A percentile compares a stretch with the other conserved stretches of the same genome.
Conservation (phyloP, 2,797 vertebrate genomes). For the Sebastes taczanowskii region DNA sequence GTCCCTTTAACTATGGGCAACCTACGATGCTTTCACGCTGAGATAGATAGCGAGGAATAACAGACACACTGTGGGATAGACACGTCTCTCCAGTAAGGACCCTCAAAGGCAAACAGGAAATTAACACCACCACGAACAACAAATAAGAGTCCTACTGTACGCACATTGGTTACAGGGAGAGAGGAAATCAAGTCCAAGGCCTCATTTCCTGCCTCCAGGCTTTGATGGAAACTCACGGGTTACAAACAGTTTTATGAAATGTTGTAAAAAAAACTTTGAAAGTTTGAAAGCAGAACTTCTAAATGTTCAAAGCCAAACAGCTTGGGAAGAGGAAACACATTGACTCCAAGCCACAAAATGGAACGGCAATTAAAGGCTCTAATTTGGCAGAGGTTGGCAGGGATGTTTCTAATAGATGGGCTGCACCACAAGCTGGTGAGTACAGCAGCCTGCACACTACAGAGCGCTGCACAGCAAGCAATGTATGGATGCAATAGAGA, state of each 20-base stretch:
- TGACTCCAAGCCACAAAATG: constrained; percentile 47
- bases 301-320: constrained; percentile 65
- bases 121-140: constrained; percentile 50
- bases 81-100: background rate
- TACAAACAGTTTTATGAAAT: constrained; percentile 60
- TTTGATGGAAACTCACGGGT: constrained; percentile 66
- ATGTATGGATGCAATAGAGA: constrained; percentile 18
- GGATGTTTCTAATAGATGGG: constrained; percentile 60
- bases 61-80: background rate
- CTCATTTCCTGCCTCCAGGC: constrained; percentile 67
- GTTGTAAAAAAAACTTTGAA: constrained; percentile 43
- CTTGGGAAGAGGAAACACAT: constrained; percentile 51
- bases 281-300: constrained; percentile 53
- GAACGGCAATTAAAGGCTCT: constrained; percentile 72
- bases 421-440: constrained; percentile 35
- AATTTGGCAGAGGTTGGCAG: constrained; percentile 71
- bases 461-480: background rate
- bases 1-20: background rate
- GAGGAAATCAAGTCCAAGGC: constrained; percentile 54
- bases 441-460: background rate
- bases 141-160: constrained; percentile 23
- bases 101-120: constrained; percentile 50
- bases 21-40: background rate
- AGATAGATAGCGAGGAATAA: background rate
- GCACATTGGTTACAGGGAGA: constrained; percentile 4